Base-by-base conservation (phyloP, 2,113 vertebrate species). In the Myotis brandtii region DNA sequence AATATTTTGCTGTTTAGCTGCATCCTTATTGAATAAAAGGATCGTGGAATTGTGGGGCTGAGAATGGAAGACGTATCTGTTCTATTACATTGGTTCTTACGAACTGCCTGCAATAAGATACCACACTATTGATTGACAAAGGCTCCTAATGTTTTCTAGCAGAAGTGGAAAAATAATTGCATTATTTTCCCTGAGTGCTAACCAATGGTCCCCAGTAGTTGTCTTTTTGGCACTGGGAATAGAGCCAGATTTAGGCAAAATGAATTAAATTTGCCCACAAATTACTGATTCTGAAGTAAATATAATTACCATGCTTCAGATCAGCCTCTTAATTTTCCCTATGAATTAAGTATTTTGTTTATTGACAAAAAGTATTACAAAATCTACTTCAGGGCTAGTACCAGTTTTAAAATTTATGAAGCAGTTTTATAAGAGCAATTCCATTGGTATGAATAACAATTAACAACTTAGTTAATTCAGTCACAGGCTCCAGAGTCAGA, bases 271-370 rank as follows among this genome's bases (percentile, higher is more conserved):
- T 91, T 96, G 30, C 90, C 37, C 30, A 81, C 75, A 96, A 54
- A 87, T 95, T 96, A 86, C 90, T 94, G 94, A 95, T 90, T 94
- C 86, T 48, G n/a, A 89, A 93, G 67, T 92, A 95, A 93, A 96
- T 94, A 59, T 72, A 90, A 87, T 95, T 95, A 50, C 32, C 23
- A 9, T 73, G 14, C 34, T 89, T 93, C 67, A 73, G 40, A 48
- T 89, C 73, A 80, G 52, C 13, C 56, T 91, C 70, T 77, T 94
- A 72, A 93, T 97, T 95, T 96, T 94, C 84, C 34, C 6, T 72
- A 81, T 77, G 70, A 93, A 85, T 95, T 93, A 93, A 72, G 23
- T 89, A 90, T 95, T 93, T 95, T 86, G 56, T 59, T 93, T 94
- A 66, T 93, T 85, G 75, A 90, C 46, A 95, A 54, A 80, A 66